Conservation (phyloP, 2,888 invertebrate species). For the Tribolium freemani region DNA sequence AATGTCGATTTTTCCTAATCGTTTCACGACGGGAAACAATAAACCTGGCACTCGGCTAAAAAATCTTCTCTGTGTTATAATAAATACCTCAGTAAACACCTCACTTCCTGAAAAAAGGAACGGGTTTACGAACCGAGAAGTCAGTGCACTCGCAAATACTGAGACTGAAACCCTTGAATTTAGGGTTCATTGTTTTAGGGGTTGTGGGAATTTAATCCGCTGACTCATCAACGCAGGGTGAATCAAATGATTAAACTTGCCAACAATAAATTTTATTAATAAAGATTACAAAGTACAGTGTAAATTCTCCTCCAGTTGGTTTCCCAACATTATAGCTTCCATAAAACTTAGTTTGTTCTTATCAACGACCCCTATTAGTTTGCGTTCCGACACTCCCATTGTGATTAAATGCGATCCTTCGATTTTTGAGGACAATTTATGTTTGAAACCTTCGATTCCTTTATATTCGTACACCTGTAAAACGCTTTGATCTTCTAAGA, state of each 20-base stretch:
- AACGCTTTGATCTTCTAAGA: conserved; percentile 65
- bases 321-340: conserved; percentile 68
- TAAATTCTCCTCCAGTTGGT: conserved; percentile 60
- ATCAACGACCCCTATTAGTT: conserved; percentile 63
- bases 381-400: conserved; percentile 57
- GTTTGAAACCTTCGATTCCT: conserved; percentile 69
- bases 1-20: conserved; percentile 6
- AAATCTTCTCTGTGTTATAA: not conserved
- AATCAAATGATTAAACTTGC: conserved; percentile 6
- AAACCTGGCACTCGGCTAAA: not conserved
- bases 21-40: not conserved
- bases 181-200: conserved; percentile 26
- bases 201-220: conserved; percentile 30
- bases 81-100: not conserved
- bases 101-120: conserved; percentile 1
- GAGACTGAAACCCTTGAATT: conserved; percentile 15
- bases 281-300: conserved; percentile 52
- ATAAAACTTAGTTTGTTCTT: conserved; percentile 64
- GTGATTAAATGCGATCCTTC: conserved; percentile 62
- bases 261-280: conserved; percentile 9
- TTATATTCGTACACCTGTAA: conserved; percentile 69
- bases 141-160: not conserved
- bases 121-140: not conserved
- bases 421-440: conserved; percentile 62
- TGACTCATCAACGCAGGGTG: conserved; percentile 9